These are phyloP conservation scores for Cryptophagus acutangulus DNA, from an alignment of 2,888 invertebrate genomes.

Conservation along the genomic window DNA sequence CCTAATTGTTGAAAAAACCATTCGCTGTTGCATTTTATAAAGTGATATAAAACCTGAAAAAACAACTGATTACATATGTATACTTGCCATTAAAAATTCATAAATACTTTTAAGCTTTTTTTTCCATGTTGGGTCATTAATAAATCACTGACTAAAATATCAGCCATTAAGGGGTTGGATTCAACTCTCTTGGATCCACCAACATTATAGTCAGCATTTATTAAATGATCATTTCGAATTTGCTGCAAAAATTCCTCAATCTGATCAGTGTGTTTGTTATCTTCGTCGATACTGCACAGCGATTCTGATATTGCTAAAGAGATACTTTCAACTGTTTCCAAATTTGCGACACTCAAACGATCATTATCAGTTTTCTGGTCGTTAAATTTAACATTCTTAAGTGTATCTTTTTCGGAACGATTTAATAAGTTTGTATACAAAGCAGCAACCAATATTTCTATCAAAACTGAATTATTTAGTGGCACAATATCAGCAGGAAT, in stretches of 20 bases:
- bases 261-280: constrained; percentile 72
- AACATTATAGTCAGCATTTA: constrained; percentile 36
- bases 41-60: constrained; percentile 63
- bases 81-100: not conserved
- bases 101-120: constrained; percentile 49
- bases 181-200: constrained; percentile 48
- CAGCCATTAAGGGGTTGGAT: constrained; percentile 49
- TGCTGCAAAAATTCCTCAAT: constrained; percentile 60
- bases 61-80: not conserved
- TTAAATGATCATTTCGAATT: constrained; percentile 49
- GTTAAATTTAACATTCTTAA: constrained; percentile 31
- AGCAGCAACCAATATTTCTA: constrained; percentile 67
- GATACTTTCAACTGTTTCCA: constrained; percentile 45
- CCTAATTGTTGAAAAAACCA: constrained; percentile 61
- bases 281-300: constrained; percentile 73
- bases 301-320: constrained; percentile 73
- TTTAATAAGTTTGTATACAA: constrained; percentile 60
- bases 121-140: constrained; percentile 58
- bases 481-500: constrained; percentile 68
- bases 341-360: constrained; percentile 31
- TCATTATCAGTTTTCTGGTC: constrained; percentile 7
- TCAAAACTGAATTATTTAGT: constrained; percentile 63
- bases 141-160: constrained; percentile 59
- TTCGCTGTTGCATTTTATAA: constrained; percentile 63
- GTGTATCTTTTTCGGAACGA: constrained; percentile 45